Percentiles rank a stretch among this genome's conserved stretches.
phyloP scores from a whole-genome alignment of 2,888 invertebrate species.

The Amphimallon solstitiale region DNA sequence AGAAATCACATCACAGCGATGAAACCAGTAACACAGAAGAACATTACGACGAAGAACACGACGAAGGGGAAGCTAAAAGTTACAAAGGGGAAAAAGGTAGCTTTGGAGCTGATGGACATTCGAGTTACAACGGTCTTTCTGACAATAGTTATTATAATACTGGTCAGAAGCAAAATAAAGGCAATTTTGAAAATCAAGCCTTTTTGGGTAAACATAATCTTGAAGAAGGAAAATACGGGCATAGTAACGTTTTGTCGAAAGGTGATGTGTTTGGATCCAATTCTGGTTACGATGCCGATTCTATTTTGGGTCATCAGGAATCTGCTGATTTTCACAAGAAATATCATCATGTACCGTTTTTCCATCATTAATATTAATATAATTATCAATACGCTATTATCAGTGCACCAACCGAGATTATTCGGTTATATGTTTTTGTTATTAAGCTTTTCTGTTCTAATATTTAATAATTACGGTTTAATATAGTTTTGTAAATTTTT shows the following conservation, averaged over 20 bases:
- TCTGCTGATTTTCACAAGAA: slow-evolving; percentile 68
- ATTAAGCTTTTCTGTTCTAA: too few relatives aligned
- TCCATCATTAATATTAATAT: slow-evolving; percentile 48
- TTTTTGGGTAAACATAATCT: slow-evolving; percentile 68
- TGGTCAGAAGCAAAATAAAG: slow-evolving; percentile 69
- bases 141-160: slow-evolving; percentile 69
- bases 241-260: slow-evolving; percentile 69
- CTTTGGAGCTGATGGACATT: slow-evolving; percentile 68
- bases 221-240: slow-evolving; percentile 70
- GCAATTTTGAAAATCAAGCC: slow-evolving; percentile 68
- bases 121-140: slow-evolving; percentile 70
- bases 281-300: slow-evolving; percentile 71
- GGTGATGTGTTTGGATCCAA: slow-evolving; percentile 68
- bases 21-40: slow-evolving; percentile 73
- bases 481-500: too few relatives aligned
- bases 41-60: slow-evolving; percentile 73
- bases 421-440: too few relatives aligned
- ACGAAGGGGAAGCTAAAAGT: slow-evolving; percentile 69
- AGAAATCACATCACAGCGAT: slow-evolving; percentile 73
- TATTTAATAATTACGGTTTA: too few relatives aligned
- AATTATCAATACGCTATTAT: too few relatives aligned
- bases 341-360: slow-evolving; percentile 68
- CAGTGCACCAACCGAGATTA: too few relatives aligned
- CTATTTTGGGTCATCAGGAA: slow-evolving; percentile 71
- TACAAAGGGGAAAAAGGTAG: slow-evolving; percentile 68